A percentile compares a stretch with the other conserved stretches of the same genome.
phyloP scores from a whole-genome alignment of 53 echinoderm and acorn worm genomes.

The Stichopus horrens region DNA sequence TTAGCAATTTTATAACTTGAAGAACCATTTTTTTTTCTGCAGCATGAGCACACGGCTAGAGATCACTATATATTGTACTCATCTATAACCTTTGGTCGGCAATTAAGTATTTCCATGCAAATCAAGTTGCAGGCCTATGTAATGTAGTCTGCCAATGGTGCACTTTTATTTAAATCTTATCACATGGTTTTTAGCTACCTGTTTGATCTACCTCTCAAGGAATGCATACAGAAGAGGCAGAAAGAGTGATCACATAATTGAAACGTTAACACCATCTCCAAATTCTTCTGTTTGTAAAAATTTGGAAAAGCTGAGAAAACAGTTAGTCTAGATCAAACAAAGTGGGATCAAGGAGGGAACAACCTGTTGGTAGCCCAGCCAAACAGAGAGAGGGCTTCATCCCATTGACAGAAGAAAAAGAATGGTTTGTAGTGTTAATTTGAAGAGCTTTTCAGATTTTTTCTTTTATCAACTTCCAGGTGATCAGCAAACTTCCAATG shows the following conservation, averaged over 20 bases:
- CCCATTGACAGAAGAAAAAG: conserved; percentile 5
- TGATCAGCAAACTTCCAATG: background rate
- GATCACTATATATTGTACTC: too few species aligned
- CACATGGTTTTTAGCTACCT: background rate
- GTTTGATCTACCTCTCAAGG: background rate
- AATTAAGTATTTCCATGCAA: too few species aligned
- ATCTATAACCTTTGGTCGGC: too few species aligned
- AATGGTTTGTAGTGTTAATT: background rate
- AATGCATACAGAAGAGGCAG: too few species aligned
- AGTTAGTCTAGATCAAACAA: background rate
- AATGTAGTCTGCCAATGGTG: too few species aligned
- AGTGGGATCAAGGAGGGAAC: background rate
- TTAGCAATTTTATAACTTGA: too few species aligned
- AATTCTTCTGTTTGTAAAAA: background rate
- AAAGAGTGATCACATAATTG: too few species aligned
- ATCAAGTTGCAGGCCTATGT: too few species aligned
- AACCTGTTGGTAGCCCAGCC: background rate
- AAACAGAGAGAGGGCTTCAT: background rate
- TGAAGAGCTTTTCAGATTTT: background rate
- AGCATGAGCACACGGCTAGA: too few species aligned
- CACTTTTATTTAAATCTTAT: too few species aligned
- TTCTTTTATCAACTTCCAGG: background rate
- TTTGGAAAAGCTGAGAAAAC: background rate
- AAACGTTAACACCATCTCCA: background rate
- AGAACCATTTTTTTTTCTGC: too few species aligned